phyloP scores from a whole-genome alignment of 2,888 invertebrate species.

The Vesta saturnalis region DNA sequence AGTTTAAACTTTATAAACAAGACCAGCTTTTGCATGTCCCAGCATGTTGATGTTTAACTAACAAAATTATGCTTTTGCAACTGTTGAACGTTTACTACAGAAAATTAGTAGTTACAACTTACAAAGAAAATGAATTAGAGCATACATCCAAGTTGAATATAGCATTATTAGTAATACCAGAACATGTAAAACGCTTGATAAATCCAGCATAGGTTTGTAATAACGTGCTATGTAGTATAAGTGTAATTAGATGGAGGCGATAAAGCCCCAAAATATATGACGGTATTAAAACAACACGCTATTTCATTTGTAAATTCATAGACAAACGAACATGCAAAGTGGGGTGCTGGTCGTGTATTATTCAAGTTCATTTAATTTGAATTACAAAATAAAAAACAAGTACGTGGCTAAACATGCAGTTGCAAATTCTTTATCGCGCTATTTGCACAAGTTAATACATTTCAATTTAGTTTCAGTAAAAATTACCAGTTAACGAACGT shows the following conservation, averaged over 20 bases:
- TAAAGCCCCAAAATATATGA: conserved; percentile 25
- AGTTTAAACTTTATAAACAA: no score
- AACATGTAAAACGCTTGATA: conserved; percentile 16
- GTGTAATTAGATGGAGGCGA: conserved; percentile 23
- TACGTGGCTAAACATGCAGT: neutral
- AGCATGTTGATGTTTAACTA: no score
- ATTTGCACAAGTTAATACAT: neutral
- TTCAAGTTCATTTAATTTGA: conserved; percentile 9
- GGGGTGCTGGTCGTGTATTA: conserved; percentile 16
- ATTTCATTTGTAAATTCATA: conserved; percentile 22
- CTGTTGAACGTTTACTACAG: no score
- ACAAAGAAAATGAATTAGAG: no score
- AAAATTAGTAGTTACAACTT: no score
- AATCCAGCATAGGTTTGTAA: conserved; percentile 24
- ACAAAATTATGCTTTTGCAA: no score
- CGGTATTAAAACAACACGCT: conserved; percentile 27
- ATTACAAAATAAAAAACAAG: conserved; percentile 9
- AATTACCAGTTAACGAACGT: neutral
- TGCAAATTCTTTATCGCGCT: conserved; percentile 2
- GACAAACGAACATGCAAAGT: conserved; percentile 20
- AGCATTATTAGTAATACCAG: no score
- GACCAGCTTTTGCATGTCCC: no score
- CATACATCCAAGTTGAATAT: neutral
- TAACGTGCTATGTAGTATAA: conserved; percentile 16
- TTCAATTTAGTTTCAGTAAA: neutral